Base-by-base conservation (phyloP, 1,140 invertebrate species). In the Yoshiicerus persimilis region DNA sequence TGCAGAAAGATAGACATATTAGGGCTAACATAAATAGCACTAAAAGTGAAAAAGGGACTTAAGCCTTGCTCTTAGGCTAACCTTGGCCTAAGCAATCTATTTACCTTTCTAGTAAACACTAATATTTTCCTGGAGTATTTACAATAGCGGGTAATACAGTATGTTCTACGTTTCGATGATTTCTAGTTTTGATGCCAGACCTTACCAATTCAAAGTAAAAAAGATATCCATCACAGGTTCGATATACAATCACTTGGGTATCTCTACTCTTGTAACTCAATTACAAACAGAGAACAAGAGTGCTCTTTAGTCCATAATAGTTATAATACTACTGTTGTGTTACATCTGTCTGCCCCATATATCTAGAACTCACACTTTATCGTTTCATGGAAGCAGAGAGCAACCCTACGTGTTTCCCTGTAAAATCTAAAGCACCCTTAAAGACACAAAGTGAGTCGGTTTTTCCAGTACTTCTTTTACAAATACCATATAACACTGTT, bases 281-380 rank as follows among this genome's bases (percentile, higher is more conserved):
- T 80, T 80, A 38, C 75, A 9, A 10, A 77, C 34, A 20, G 30
- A 36, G 34, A 80, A 80, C 75, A 36, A 80, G 75, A 80, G 75
- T 80, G 75, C 75, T 80, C 30, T 80, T 80, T 80, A 80, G 75
- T 34, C 38, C 32, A 70, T 70, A 70, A 70, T 70, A 70, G 75
- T 80, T 80, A 36, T 80, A 36, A 38, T 38, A n/a, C 32, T 56
- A 16, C 20, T 16, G 0, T 16, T 56, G n/a, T 36, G 75, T 16
- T 80, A 80, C 34, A 36, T 80, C 32, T 80, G 34, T 2, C 8
- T 80, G 64, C 47, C 16, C 16, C 5, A 56, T 56, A 6, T n/a
- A 56, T 56, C n/a, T 56, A 2, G 9, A 13, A 11, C 38, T 39
- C 1, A 8, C 13, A 39, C 38, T 39, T 39, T 39, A n/a, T n/a